phyloP scores from a whole-genome alignment of 2,888 invertebrate genomes.

The Encarsia formosa region DNA sequence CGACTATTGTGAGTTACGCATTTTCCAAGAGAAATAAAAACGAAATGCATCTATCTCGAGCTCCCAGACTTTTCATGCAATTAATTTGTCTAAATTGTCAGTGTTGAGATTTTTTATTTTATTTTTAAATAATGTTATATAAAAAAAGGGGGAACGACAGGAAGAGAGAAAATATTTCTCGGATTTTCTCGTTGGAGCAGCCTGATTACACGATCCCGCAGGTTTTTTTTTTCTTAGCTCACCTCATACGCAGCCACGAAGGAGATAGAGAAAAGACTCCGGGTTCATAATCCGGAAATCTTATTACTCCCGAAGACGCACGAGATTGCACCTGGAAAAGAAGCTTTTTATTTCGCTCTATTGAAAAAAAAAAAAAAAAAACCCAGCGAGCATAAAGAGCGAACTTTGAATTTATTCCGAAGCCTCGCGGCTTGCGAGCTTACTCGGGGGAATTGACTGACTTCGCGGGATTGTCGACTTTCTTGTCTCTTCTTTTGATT shows the following conservation, averaged over 20 bases:
- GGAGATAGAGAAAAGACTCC: neutral
- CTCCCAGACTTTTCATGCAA: too few species aligned
- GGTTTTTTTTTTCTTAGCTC: too few species aligned
- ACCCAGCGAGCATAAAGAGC: neutral
- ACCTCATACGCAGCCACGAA: neutral
- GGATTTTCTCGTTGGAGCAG: neutral
- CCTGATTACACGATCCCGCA: constrained; percentile 1
- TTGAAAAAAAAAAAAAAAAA: constrained; percentile 8
- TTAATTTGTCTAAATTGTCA: too few species aligned
- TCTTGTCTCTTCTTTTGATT: too few species aligned
- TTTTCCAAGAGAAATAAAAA: too few species aligned
- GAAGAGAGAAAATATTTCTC: neutral
- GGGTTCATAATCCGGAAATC: constrained; percentile 31
- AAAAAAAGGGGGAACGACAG: constrained; percentile 1
- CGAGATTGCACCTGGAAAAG: constrained; percentile 17
- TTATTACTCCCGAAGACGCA: constrained; percentile 30
- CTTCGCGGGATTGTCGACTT: too few species aligned
- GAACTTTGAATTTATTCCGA: constrained; percentile 18
- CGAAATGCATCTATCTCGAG: too few species aligned
- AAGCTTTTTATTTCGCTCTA: constrained; percentile 15
- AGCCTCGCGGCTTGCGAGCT: too few species aligned
- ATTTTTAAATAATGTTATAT: too few species aligned
- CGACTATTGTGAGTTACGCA: too few species aligned
- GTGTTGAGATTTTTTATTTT: too few species aligned
- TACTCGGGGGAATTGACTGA: too few species aligned